Percentiles rank a stretch among this genome's conserved stretches.
These are phyloP conservation scores for Tragelaphus scriptus DNA, from an alignment of 2,113 vertebrate genomes.

Conservation along the genomic window DNA sequence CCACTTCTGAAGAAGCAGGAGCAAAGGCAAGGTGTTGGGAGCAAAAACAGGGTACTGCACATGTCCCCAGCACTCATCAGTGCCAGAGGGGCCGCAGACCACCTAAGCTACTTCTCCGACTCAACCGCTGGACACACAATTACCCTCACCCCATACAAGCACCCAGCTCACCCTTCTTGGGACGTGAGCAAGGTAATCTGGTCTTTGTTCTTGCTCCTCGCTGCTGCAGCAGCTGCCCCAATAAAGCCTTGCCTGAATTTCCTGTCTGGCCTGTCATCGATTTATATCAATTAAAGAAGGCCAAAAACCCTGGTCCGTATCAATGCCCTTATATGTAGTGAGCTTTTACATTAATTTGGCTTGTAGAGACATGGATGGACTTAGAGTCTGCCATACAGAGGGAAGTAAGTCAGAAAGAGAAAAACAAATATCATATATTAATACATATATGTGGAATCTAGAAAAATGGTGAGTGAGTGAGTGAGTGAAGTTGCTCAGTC, in stretches of 20 bases:
- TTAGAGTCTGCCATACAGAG: not conserved
- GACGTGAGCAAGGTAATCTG: not conserved
- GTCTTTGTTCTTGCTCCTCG: not conserved
- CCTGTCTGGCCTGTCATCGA: not conserved
- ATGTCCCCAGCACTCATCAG: too few species aligned
- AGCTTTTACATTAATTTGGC: not conserved
- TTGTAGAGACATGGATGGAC: not conserved
- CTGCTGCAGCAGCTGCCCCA: not conserved
- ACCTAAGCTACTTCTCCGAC: not conserved
- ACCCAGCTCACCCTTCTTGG: not conserved
- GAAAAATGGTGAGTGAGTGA: not conserved
- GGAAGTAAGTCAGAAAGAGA: not conserved
- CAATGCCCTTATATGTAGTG: too few species aligned
- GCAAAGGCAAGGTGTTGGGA: not conserved
- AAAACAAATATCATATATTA: not conserved
- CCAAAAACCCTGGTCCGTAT: not conserved
- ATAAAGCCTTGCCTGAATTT: not conserved
- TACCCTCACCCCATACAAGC: not conserved
- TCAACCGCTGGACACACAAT: not conserved
- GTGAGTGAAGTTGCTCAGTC: too few species aligned
- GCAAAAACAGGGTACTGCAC: not conserved
- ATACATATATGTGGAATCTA: not conserved
- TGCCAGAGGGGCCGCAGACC: rapidly evolving
- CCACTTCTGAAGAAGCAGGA: not conserved
- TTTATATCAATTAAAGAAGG: not conserved